Percentiles rank a stretch among this genome's conserved stretches.
Evolutionary conservation across 2,888 invertebrate genomes (phyloP).

Genomic region (Nezara viridula): DNA sequence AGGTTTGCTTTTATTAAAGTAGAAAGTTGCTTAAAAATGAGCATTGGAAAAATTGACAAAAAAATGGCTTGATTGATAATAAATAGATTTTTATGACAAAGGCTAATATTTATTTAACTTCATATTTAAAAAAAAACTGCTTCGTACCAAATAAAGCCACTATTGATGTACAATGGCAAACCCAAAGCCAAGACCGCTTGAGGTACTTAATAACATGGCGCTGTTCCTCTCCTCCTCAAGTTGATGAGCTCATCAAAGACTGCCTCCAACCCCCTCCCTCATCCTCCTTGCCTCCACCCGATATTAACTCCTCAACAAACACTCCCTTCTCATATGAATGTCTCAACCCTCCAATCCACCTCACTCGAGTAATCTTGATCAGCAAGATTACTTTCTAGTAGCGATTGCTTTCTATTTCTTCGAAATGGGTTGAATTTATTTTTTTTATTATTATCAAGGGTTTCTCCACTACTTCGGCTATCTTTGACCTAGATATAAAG

Average conservation of each 20-base stretch:
- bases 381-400: neutral
- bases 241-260: neutral
- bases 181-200: neutral
- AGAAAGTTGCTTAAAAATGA: too few species aligned
- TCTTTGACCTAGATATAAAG: too few species aligned
- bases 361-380: neutral
- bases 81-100: too few species aligned
- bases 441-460: too few species aligned
- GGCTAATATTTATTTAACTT: too few species aligned
- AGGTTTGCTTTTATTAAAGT: too few species aligned
- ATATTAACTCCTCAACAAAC: neutral
- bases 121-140: too few species aligned
- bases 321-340: neutral
- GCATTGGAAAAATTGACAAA: too few species aligned
- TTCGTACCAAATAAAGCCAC: neutral
- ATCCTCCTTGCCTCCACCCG: too few species aligned
- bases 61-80: too few species aligned
- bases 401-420: neutral
- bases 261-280: too few species aligned
- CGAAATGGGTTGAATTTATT: neutral
- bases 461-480: too few species aligned
- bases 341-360: neutral
- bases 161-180: neutral
- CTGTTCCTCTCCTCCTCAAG: neutral
- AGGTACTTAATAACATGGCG: neutral